phyloP scores from a whole-genome alignment of 2,797 vertebrate genomes.

The Channallabes apus region DNA sequence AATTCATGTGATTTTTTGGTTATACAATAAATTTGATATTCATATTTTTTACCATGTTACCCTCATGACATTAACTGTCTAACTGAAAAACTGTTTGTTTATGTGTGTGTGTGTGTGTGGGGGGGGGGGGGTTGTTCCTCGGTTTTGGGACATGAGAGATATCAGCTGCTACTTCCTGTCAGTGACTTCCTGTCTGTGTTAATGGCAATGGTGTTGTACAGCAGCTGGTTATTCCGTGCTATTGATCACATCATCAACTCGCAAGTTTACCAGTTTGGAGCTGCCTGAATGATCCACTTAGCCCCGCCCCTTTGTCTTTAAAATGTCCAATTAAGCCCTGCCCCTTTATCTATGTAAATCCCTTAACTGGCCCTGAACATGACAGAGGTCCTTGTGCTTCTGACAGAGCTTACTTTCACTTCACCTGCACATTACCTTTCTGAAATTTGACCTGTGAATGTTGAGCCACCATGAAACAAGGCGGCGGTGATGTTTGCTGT shows the following conservation, averaged over 20 bases:
- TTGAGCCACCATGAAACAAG: neutral
- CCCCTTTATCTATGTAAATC: neutral
- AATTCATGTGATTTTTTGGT: neutral
- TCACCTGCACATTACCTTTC: neutral
- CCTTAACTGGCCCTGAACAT: neutral
- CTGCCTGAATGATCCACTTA: neutral
- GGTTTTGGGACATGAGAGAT: neutral
- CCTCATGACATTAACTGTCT: neutral
- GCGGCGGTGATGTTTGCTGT: neutral
- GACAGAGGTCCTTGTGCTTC: neutral
- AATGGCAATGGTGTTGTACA: neutral
- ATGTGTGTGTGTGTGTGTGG: neutral
- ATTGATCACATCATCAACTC: neutral
- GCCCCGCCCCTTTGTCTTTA: neutral
- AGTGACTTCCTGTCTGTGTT: slow-evolving; percentile 13
- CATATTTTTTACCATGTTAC: neutral
- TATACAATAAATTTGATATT: neutral
- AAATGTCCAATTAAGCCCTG: neutral
- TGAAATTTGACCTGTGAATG: neutral
- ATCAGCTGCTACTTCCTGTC: slow-evolving; percentile 26
- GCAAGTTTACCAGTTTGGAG: neutral
- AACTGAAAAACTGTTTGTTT: neutral
- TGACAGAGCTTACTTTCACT: neutral
- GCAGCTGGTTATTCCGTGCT: neutral
- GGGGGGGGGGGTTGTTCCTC: neutral